Evolutionary conservation across 1,140 invertebrate species (phyloP).

Genomic region (Chymomyza costata): DNA sequence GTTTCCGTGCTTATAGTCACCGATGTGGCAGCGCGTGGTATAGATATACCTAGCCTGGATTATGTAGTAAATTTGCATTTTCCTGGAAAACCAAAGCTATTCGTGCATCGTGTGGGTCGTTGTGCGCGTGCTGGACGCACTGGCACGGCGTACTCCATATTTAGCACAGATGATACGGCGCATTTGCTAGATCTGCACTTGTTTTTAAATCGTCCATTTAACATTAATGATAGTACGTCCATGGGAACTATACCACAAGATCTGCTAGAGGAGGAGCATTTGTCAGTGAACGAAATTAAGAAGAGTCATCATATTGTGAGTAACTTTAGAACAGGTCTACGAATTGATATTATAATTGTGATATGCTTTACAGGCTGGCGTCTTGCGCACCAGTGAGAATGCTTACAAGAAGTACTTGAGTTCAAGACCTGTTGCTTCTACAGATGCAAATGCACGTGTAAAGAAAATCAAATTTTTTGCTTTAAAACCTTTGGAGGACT

Average conservation of each 20-base stretch:
- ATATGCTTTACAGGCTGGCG: conserved; percentile 78
- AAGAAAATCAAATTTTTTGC: conserved; percentile 77
- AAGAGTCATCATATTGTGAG: conserved; percentile 86
- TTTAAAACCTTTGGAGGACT: conserved; percentile 69
- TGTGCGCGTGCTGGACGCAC: conserved; percentile 95
- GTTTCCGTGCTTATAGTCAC: conserved; percentile 93
- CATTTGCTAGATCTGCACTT: conserved; percentile 95
- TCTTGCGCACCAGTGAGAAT: conserved; percentile 87
- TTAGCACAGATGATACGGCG: conserved; percentile 92
- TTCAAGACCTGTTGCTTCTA: conserved; percentile 90
- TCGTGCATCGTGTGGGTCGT: conserved; percentile 98
- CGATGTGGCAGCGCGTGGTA: conserved; percentile 97
- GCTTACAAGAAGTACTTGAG: conserved; percentile 93
- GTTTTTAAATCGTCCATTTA: conserved; percentile 89
- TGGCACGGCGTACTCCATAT: conserved; percentile 92
- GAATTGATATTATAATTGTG: not conserved
- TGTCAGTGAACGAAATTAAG: conserved; percentile 86
- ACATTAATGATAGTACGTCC: conserved; percentile 77
- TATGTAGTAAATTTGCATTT: conserved; percentile 99
- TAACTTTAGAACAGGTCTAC: conserved; percentile 9
- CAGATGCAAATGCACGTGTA: conserved; percentile 90
- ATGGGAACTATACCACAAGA: conserved; percentile 85
- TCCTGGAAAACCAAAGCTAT: conserved; percentile 96
- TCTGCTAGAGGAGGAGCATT: conserved; percentile 88
- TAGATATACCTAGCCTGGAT: conserved; percentile 97